Percentiles rank a stretch among this genome's conserved stretches.
Conservation (phyloP, 1,140 invertebrate genomes). For the Leptinotarsa lineolata region DNA sequence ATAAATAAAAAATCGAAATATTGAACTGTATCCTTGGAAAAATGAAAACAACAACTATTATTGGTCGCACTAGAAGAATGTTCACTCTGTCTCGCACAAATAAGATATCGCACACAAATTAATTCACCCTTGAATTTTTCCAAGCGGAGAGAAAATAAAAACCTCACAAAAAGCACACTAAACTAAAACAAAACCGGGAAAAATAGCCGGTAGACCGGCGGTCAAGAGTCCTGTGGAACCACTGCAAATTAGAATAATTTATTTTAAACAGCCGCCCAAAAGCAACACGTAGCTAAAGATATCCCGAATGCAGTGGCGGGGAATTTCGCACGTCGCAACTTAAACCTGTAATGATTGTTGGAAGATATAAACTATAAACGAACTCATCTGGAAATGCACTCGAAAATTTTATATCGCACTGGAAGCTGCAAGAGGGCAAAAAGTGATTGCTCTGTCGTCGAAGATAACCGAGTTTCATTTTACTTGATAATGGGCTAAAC, state of each 20-base stretch:
- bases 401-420: too few species aligned
- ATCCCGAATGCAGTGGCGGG: conserved; percentile 15
- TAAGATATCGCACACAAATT: not conserved
- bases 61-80: not conserved
- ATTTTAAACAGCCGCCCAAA: not conserved
- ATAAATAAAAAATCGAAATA: too few species aligned
- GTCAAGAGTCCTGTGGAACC: not conserved
- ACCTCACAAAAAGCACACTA: not conserved
- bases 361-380: too few species aligned
- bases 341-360: too few species aligned
- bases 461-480: too few species aligned
- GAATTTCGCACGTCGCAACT: too few species aligned
- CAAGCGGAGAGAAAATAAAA: not conserved
- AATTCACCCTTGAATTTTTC: not conserved
- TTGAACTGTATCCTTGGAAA: too few species aligned
- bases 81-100: not conserved
- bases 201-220: conserved; percentile 16
- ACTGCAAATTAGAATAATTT: conserved; percentile 14
- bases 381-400: too few species aligned
- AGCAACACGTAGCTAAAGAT: conserved; percentile 26
- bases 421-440: too few species aligned
- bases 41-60: too few species aligned
- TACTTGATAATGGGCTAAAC: too few species aligned
- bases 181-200: conserved; percentile 12
- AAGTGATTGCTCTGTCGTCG: too few species aligned